A percentile compares a stretch with the other conserved stretches of the same genome.
phyloP scores from a whole-genome alignment of 2,888 invertebrate genomes.

The Nephrotoma flavescens region DNA sequence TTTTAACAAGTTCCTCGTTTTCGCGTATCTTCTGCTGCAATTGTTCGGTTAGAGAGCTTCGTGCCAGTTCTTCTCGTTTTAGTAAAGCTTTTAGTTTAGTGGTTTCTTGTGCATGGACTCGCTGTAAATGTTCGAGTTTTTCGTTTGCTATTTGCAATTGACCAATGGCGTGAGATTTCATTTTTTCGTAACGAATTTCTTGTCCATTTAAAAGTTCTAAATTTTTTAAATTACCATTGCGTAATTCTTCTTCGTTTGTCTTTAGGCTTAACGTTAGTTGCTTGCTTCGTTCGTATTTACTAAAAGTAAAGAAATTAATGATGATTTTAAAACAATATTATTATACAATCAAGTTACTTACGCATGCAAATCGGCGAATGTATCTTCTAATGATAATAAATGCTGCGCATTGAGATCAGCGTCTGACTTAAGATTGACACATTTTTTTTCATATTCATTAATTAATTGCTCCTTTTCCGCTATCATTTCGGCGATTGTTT shows the following conservation, averaged over 20 bases:
- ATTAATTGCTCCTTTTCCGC: conserved; percentile 49
- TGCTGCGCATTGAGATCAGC: conserved; percentile 47
- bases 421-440: conserved; percentile 39
- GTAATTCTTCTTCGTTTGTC: conserved; percentile 30
- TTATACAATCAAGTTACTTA: conserved; percentile 20
- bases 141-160: conserved; percentile 79
- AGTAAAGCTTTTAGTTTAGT: conserved; percentile 74
- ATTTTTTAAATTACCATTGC: conserved; percentile 41
- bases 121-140: conserved; percentile 63
- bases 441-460: conserved; percentile 38
- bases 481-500: conserved; percentile 60
- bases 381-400: conserved; percentile 46
- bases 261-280: conserved; percentile 29
- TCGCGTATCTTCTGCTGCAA: conserved; percentile 82
- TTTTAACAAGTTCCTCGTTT: conserved; percentile 76
- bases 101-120: conserved; percentile 63
- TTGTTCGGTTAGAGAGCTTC: conserved; percentile 69
- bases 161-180: conserved; percentile 80
- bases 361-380: conserved; percentile 49
- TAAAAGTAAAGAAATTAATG: conserved; percentile 11
- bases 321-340: not conserved
- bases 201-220: conserved; percentile 60
- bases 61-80: conserved; percentile 78
- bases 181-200: conserved; percentile 71
- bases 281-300: conserved; percentile 33